Conservation (phyloP, 2,888 invertebrate genomes). For the Synanthedon vespiformis region DNA sequence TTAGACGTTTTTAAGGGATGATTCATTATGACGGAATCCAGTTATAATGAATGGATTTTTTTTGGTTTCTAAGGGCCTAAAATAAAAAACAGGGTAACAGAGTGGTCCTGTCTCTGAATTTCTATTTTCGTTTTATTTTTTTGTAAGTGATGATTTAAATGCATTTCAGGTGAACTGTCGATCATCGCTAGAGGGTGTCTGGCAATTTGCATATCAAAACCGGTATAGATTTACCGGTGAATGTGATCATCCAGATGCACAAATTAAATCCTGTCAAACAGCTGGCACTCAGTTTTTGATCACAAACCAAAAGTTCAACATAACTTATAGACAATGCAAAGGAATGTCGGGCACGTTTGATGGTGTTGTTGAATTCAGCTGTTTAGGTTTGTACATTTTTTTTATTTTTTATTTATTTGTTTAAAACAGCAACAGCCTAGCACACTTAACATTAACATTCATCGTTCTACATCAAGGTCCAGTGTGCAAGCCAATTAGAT, state of each 20-base stretch:
- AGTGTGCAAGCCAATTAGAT: too few relatives aligned
- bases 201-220: constrained; percentile 94
- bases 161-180: constrained; percentile 80
- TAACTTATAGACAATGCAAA: constrained; percentile 90
- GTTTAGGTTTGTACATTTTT: constrained; percentile 69
- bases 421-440: too few relatives aligned
- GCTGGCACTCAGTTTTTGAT: constrained; percentile 96
- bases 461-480: too few relatives aligned
- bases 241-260: constrained; percentile 89
- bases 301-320: constrained; percentile 96
- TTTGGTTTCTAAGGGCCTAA: too few relatives aligned
- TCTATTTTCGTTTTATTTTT: too few relatives aligned
- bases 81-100: too few relatives aligned
- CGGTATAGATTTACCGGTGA: constrained; percentile 92
- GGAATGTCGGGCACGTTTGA: constrained; percentile 92
- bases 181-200: constrained; percentile 94
- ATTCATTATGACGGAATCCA: too few relatives aligned
- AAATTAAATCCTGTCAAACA: constrained; percentile 93
- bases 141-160: not conserved
- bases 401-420: too few relatives aligned
- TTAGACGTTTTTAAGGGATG: too few relatives aligned
- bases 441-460: too few relatives aligned
- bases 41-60: too few relatives aligned
- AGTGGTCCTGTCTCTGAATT: too few relatives aligned
- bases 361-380: constrained; percentile 92